Conservation (phyloP, 2,797 vertebrate genomes). For the Trichosurus vulpecula region DNA sequence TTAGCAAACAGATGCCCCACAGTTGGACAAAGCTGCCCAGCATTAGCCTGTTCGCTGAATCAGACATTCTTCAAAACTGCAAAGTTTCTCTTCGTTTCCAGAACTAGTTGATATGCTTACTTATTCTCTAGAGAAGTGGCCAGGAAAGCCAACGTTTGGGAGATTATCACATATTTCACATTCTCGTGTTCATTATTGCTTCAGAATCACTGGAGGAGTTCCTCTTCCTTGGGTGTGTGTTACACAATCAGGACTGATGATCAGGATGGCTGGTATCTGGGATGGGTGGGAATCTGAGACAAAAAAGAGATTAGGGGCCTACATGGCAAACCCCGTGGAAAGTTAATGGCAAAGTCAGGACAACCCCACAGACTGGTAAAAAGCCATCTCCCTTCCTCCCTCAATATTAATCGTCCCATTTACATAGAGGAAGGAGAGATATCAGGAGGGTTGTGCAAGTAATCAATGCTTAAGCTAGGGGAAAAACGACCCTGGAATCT, state of each 20-base stretch:
- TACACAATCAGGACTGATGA: neutral
- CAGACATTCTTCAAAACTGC: neutral
- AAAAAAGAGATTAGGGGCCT: neutral
- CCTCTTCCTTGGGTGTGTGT: neutral
- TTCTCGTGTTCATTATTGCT: neutral
- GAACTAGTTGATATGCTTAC: neutral
- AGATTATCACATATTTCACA: neutral
- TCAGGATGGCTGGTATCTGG: fast-evolving
- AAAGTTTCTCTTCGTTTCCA: neutral
- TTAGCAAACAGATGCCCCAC: conserved; percentile 4
- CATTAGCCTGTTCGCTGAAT: neutral
- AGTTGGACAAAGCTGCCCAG: neutral
- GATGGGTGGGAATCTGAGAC: neutral
- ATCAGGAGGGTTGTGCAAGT: neutral
- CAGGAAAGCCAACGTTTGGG: neutral
- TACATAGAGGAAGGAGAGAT: neutral
- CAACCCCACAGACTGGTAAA: fast-evolving
- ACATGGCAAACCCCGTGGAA: neutral
- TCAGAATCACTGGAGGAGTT: neutral
- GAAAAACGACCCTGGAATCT: conserved; percentile 41
- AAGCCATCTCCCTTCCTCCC: neutral
- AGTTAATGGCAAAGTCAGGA: neutral
- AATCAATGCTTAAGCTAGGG: neutral
- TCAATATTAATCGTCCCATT: neutral
- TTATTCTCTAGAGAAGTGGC: neutral